A percentile compares a stretch with the other conserved stretches of the same genome.
Conservation (phyloP, 2,113 vertebrate genomes). For the Sisor rabdophorus region DNA sequence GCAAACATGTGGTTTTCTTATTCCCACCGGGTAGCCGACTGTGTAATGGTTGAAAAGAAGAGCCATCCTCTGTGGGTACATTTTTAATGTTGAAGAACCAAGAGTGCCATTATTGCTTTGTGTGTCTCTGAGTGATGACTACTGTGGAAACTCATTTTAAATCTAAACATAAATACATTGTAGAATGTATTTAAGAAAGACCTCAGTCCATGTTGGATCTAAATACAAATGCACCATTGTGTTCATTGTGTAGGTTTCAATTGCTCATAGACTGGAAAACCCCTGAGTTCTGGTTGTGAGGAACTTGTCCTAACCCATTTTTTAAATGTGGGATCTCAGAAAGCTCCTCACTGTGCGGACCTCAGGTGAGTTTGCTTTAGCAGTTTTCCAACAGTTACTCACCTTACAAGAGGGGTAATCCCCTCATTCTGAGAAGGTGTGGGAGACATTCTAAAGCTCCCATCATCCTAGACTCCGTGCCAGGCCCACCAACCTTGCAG, state of each 20-base stretch:
- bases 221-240: conserved; percentile 5
- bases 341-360: too few species aligned
- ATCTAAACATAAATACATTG: not conserved
- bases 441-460: not conserved
- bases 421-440: conserved; percentile 29
- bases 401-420: conserved; percentile 32
- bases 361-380: not conserved
- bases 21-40: not conserved
- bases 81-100: not conserved
- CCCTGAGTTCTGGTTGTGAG: not conserved
- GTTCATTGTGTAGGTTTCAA: conserved; percentile 18
- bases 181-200: conserved; percentile 6
- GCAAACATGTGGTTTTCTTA: not conserved
- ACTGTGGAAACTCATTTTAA: not conserved
- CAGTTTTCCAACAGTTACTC: conserved; percentile 30
- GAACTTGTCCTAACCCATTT: conserved; percentile 14
- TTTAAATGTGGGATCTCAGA: not conserved
- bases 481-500: conserved; percentile 39
- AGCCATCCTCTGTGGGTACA: not conserved
- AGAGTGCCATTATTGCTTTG: not conserved
- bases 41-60: not conserved
- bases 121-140: not conserved
- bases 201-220: not conserved
- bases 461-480: conserved; percentile 23
- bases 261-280: conserved; percentile 18